Percentiles rank a stretch among this genome's conserved stretches.
Conservation (phyloP, 2,888 invertebrate genomes). For the Eilema sororculum region DNA sequence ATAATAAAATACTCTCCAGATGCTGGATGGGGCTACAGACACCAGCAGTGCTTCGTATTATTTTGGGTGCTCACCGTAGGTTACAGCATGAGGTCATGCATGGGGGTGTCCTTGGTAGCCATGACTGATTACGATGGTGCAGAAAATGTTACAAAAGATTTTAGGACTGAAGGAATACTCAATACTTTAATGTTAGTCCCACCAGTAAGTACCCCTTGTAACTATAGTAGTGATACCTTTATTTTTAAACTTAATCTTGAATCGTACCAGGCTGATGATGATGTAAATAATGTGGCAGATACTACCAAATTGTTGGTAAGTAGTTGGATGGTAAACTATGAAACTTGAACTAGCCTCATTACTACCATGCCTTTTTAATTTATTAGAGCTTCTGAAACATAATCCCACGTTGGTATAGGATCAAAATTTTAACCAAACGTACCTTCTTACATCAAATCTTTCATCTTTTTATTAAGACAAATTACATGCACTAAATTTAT, state of each 20-base stretch:
- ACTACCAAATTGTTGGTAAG: too few species aligned
- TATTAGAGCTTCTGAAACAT: too few species aligned
- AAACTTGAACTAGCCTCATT: too few species aligned
- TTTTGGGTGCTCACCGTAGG: slow-evolving; percentile 83
- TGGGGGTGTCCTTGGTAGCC: slow-evolving; percentile 89
- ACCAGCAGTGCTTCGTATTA: slow-evolving; percentile 82
- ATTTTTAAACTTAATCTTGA: background rate
- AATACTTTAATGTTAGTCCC: slow-evolving; percentile 47
- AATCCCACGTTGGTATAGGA: too few species aligned
- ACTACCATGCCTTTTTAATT: too few species aligned
- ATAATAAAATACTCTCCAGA: slow-evolving; percentile 20
- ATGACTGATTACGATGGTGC: slow-evolving; percentile 77
- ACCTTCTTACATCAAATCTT: too few species aligned
- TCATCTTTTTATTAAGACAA: slow-evolving; percentile 13
- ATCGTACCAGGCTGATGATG: background rate
- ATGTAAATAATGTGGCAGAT: too few species aligned
- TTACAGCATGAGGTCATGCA: slow-evolving; percentile 88
- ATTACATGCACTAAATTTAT: slow-evolving; percentile 19
- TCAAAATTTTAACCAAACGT: too few species aligned
- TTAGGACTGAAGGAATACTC: slow-evolving; percentile 38
- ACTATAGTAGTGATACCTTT: background rate
- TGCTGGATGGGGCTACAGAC: slow-evolving; percentile 78
- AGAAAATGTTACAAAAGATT: slow-evolving; percentile 15
- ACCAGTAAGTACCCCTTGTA: slow-evolving; percentile 31
- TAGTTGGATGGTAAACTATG: too few species aligned